Percentiles rank a stretch among this genome's conserved stretches.
phyloP scores from a whole-genome alignment of 2,888 invertebrate species.

The Volucella inflata region DNA sequence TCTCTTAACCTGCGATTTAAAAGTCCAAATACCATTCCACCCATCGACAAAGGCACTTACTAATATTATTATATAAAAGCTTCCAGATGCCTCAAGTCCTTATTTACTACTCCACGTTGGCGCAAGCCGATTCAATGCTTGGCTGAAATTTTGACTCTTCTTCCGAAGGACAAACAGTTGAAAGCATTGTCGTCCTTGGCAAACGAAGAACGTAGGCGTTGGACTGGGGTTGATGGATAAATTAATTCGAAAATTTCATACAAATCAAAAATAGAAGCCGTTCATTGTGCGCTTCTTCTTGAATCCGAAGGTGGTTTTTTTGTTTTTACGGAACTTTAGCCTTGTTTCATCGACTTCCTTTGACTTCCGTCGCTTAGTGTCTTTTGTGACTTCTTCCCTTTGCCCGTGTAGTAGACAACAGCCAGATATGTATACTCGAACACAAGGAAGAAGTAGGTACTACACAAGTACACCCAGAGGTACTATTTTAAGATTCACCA shows the following conservation, averaged over 20 bases:
- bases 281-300: slow-evolving; percentile 17
- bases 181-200: slow-evolving; percentile 21
- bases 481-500: slow-evolving; percentile 31
- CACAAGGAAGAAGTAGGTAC: not conserved
- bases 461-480: not conserved
- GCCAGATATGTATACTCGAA: not conserved
- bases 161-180: slow-evolving; percentile 35
- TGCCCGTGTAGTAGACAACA: not conserved
- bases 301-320: slow-evolving; percentile 25
- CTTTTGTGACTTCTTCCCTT: not conserved
- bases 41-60: slow-evolving; percentile 30
- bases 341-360: not conserved
- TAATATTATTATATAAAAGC: slow-evolving; percentile 43
- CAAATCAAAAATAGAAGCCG: slow-evolving; percentile 50
- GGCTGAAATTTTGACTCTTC: not conserved
- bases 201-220: not conserved
- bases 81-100: slow-evolving; percentile 28
- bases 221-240: slow-evolving; percentile 18
- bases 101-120: slow-evolving; percentile 27
- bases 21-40: not conserved
- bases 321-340: slow-evolving; percentile 5
- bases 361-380: not conserved
- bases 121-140: not conserved
- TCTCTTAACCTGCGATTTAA: not conserved
- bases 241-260: slow-evolving; percentile 66